A percentile compares a stretch with the other conserved stretches of the same genome.
Conservation (phyloP, 2,113 vertebrate genomes). For the Aphyosemion australe region DNA sequence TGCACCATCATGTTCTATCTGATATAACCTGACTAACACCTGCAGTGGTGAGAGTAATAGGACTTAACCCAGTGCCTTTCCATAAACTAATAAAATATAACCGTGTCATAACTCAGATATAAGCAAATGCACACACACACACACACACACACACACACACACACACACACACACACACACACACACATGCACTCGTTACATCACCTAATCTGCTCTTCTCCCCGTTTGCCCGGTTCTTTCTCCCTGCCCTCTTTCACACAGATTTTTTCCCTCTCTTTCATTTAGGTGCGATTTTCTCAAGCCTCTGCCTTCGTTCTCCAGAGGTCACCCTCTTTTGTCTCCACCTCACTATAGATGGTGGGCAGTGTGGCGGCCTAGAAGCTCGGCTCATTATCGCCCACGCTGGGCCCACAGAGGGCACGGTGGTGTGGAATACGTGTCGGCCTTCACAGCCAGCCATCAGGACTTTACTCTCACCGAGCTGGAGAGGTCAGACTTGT, state of each 20-base stretch:
- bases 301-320: conserved; percentile 39
- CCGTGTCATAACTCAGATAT: too few species aligned
- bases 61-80: too few species aligned
- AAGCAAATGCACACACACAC: too few species aligned
- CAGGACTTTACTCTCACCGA: conserved; percentile 37
- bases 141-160: too few species aligned
- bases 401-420: conserved; percentile 54
- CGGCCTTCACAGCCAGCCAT: conserved; percentile 45
- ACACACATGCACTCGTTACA: conserved; percentile 20
- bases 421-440: conserved; percentile 34
- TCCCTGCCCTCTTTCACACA: conserved; percentile 38
- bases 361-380: conserved; percentile 58
- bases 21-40: too few species aligned
- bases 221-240: conserved; percentile 12
- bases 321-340: conserved; percentile 45
- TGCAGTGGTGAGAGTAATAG: too few species aligned
- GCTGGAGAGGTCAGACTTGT: conserved; percentile 8
- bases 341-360: conserved; percentile 51
- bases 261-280: conserved; percentile 32
- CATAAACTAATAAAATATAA: too few species aligned
- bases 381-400: conserved; percentile 74
- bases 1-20: too few species aligned
- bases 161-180: too few species aligned
- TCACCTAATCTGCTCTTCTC: conserved; percentile 39
- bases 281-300: conserved; percentile 34